Evolutionary conservation across 2,113 vertebrate species (phyloP).

Genomic region (Halichoeres trimaculatus): DNA sequence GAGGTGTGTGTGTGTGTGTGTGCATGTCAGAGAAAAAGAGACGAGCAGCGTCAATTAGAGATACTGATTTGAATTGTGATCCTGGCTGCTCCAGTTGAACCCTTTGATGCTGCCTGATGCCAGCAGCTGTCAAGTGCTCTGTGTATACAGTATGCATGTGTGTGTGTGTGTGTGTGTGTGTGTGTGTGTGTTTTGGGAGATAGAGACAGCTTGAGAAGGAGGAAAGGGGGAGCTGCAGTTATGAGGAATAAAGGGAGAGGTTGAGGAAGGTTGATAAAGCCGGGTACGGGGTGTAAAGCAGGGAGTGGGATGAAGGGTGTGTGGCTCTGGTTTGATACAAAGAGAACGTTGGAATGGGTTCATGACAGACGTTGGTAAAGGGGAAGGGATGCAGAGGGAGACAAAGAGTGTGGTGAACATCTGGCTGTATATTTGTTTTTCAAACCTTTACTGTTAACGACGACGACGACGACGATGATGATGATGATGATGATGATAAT

Average conservation of each 20-base stretch:
- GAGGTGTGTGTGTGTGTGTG: constrained; percentile 32
- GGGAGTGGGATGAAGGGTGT: neutral
- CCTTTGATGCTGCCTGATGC: constrained; percentile 61
- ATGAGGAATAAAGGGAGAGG: constrained; percentile 12
- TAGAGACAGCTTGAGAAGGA: constrained; percentile 31
- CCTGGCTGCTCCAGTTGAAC: constrained; percentile 34
- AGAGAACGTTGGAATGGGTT: neutral
- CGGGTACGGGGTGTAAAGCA: neutral
- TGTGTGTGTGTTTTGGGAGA: constrained; percentile 26
- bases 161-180: constrained; percentile 20
- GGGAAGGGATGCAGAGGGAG: neutral
- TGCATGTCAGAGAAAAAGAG: constrained; percentile 25
- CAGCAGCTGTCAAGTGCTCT: constrained; percentile 34
- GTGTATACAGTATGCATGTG: constrained; percentile 7
- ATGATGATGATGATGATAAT: neutral
- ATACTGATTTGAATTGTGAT: constrained; percentile 45
- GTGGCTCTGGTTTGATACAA: constrained; percentile 17
- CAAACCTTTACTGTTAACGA: too few species aligned
- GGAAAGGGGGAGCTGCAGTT: constrained; percentile 23
- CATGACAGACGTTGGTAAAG: constrained; percentile 1
- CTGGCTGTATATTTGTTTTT: too few species aligned
- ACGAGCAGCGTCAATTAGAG: constrained; percentile 54
- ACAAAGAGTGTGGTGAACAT: constrained; percentile 32
- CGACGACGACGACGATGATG: neutral
- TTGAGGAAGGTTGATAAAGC: constrained; percentile 16